Evolutionary conservation across 2,113 vertebrate genomes (phyloP).

Genomic region (Taxidea taxus): DNA sequence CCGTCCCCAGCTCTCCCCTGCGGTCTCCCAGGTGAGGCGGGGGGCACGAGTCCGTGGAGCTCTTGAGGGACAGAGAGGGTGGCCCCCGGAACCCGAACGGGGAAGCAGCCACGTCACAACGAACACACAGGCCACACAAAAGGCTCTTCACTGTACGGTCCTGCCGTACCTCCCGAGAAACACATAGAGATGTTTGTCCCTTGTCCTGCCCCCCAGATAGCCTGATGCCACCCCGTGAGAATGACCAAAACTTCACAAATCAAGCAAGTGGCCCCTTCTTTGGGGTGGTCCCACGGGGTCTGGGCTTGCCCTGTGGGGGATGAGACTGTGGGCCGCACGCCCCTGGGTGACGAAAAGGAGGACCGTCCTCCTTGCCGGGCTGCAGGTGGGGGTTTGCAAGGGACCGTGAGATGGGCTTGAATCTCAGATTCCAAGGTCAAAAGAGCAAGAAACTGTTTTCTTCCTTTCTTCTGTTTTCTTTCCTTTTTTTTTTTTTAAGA

Average conservation of each 20-base stretch:
- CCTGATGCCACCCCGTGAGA: fast-evolving
- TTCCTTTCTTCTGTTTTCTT: no score
- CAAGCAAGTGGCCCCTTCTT: background rate
- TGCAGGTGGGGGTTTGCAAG: no score
- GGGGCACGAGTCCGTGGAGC: fast-evolving
- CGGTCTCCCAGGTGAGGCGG: background rate
- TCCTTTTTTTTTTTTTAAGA: no score
- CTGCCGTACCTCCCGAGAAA: background rate
- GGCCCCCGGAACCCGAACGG: fast-evolving
- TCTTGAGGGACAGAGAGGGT: background rate
- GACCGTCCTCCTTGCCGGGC: no score
- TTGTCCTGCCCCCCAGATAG: no score
- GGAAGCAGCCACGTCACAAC: no score
- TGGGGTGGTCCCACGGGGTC: fast-evolving
- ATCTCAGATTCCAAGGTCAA: background rate
- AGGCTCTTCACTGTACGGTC: background rate
- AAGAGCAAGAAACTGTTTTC: background rate
- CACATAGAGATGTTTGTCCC: background rate
- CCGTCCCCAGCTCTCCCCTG: background rate
- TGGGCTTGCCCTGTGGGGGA: background rate
- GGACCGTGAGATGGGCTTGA: fast-evolving
- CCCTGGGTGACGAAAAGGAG: background rate
- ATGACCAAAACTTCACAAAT: background rate
- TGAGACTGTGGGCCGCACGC: background rate
- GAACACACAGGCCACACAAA: no score